Conservation (phyloP, 2,888 invertebrate species). For the Rhyacophila evoluta region DNA sequence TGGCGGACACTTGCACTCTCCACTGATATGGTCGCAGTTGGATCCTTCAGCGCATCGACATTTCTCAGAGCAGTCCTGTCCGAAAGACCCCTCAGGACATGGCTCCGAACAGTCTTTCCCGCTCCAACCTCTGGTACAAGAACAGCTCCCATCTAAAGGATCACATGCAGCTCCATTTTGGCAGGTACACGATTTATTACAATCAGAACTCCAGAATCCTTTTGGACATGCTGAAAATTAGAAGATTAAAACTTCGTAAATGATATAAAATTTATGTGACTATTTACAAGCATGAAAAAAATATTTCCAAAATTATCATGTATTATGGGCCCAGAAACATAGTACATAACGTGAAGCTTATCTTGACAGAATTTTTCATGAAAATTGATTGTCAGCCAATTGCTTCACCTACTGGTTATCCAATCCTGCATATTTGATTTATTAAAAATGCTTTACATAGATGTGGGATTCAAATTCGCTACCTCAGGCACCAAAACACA, state of each 20-base stretch:
- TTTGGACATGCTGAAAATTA: conserved; percentile 70
- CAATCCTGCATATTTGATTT: too few relatives aligned
- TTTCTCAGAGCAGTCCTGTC: conserved; percentile 76
- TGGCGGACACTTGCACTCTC: conserved; percentile 79
- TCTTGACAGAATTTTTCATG: too few relatives aligned
- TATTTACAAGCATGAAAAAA: too few relatives aligned
- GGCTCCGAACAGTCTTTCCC: conserved; percentile 75
- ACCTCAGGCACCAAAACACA: too few relatives aligned
- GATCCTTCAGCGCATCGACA: conserved; percentile 84
- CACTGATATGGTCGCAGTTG: conserved; percentile 75
- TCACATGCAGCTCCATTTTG: conserved; percentile 81
- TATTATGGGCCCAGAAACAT: too few relatives aligned
- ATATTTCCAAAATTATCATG: too few relatives aligned
- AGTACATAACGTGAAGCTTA: too few relatives aligned
- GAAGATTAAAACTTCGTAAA: not conserved
- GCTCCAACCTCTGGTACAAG: conserved; percentile 81
- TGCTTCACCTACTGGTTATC: too few relatives aligned
- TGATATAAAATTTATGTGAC: too few relatives aligned
- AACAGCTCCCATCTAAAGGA: conserved; percentile 76
- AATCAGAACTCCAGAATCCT: conserved; percentile 80
- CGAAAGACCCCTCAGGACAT: conserved; percentile 80
- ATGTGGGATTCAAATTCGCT: too few relatives aligned
- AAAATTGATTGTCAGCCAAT: too few relatives aligned
- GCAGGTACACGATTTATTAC: conserved; percentile 78
- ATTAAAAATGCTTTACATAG: too few relatives aligned